phyloP scores from a whole-genome alignment of 1,140 invertebrate species.

The Anadara kagoshimensis region DNA sequence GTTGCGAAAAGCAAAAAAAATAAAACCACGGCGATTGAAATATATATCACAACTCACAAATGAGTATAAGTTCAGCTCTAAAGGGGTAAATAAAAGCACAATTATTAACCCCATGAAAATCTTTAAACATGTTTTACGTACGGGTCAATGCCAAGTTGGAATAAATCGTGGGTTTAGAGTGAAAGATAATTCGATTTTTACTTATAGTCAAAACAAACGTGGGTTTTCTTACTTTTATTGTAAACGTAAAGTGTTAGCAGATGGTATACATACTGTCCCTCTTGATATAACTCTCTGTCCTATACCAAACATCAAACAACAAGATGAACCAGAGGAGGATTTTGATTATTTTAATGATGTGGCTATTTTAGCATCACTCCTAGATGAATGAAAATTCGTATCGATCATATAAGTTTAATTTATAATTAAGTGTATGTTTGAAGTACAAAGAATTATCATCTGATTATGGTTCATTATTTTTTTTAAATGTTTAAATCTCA shows the following conservation, averaged over 20 bases:
- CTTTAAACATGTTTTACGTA: too few species aligned
- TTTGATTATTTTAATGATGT: too few species aligned
- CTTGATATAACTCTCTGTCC: constrained; percentile 29
- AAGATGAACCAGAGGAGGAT: too few species aligned
- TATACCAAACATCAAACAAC: not conserved
- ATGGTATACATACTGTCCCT: constrained; percentile 26
- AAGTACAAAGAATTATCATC: too few species aligned
- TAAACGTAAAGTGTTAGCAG: constrained; percentile 26
- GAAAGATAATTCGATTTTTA: constrained; percentile 16
- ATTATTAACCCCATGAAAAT: too few species aligned
- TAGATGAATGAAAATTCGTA: too few species aligned
- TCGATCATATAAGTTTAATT: too few species aligned
- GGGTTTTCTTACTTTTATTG: constrained; percentile 34
- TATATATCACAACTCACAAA: too few species aligned
- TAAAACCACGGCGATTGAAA: constrained; percentile 4
- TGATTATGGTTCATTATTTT: too few species aligned
- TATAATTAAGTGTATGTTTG: too few species aligned
- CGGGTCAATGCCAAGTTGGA: constrained; percentile 14
- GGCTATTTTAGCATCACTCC: too few species aligned
- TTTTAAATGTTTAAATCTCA: too few species aligned
- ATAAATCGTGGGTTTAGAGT: constrained; percentile 16
- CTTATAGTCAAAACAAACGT: constrained; percentile 12
- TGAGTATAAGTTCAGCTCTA: constrained; percentile 21
- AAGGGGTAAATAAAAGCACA: constrained; percentile 18
- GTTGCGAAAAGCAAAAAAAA: constrained; percentile 16